Evolutionary conservation across 2,888 invertebrate genomes (phyloP), one percentile per base, ranked within the genome.

Genomic region (Chaitophorus viminalis): DNA sequence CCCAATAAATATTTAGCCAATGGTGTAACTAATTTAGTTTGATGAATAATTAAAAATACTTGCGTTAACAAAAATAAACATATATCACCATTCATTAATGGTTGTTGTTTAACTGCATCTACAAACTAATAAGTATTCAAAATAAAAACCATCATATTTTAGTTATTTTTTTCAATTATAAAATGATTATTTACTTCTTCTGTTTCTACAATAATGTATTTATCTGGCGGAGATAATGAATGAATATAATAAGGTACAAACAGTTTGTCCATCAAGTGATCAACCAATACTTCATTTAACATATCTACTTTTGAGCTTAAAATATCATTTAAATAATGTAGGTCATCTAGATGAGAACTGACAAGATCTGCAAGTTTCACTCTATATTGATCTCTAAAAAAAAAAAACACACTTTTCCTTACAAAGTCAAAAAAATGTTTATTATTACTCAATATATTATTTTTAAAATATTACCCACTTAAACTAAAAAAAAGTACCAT

Each of bases 271-370:
- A 99, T 93, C 89, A 99, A 93, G 92, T 99, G 98, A 91, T 98
- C 98, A 0, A 97, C 96, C 87, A 99, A 92, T 78, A 99, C 98
- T 90, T 97, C 96, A 92, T 99, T 99, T 86, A 99, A 93, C 91
- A 97, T 96, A 83, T 96, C 95, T 90, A 99, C 98, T 91, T 97
- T 95, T 88, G 99, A 93, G 91, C 96, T 95, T 33, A 99, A 93
- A 90, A 99, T 99, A 91, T 99, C 99, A 91, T 99, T 99, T 88
- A 99, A 93, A 91, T 99, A 99, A 92, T 99, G 99, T 25, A 99
- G 93, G 91, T 99, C 98, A 92, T 99, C 99, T 90, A 99, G 92
- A 92, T 99, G 99, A 92, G 99, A 99, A 0, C 98, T 99, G 3
- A 99, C 98, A 89, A 99, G 92, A 92, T 98, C 98, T 21, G 98